A percentile compares a stretch with the other conserved stretches of the same genome.
These are phyloP conservation scores for Rotaria macrura DNA, from an alignment of 2,888 invertebrate species.

Conservation along the genomic window DNA sequence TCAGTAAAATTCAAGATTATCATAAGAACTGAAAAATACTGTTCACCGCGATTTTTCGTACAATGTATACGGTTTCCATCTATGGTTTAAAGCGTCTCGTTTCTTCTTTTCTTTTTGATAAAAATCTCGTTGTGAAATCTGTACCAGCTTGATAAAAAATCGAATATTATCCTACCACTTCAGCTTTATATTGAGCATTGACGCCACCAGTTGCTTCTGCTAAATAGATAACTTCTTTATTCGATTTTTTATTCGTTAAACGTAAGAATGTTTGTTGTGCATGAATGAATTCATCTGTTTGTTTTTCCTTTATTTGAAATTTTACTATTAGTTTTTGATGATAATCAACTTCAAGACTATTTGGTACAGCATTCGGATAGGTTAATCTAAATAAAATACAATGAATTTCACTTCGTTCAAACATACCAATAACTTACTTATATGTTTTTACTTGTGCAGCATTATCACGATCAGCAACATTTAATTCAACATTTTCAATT, in stretches of 20 bases:
- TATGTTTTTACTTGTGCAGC: constrained; percentile 67
- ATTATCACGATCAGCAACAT: constrained; percentile 79
- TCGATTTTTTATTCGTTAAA: constrained; percentile 54
- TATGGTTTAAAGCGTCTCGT: too few relatives aligned
- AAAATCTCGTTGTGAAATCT: too few relatives aligned
- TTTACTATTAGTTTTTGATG: constrained; percentile 76
- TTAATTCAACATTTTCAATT: constrained; percentile 69
- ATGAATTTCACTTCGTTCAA: not conserved
- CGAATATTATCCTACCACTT: not conserved
- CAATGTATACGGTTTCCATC: too few relatives aligned
- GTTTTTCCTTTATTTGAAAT: constrained; percentile 66
- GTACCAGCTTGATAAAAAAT: constrained; percentile 40
- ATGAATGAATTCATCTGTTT: constrained; percentile 58
- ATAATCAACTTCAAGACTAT: constrained; percentile 69
- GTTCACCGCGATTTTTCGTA: too few relatives aligned
- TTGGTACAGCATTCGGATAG: constrained; percentile 62
- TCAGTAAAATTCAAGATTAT: too few relatives aligned
- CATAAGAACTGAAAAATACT: too few relatives aligned
- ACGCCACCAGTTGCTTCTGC: constrained; percentile 66
- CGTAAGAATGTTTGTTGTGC: constrained; percentile 52
- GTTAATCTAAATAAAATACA: constrained; percentile 54
- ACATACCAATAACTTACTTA: constrained; percentile 49
- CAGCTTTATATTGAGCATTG: constrained; percentile 37
- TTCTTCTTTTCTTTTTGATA: too few relatives aligned
- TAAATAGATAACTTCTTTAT: constrained; percentile 81